phyloP scores from a whole-genome alignment of 2,888 invertebrate species.

The Pyrgus malvae region DNA sequence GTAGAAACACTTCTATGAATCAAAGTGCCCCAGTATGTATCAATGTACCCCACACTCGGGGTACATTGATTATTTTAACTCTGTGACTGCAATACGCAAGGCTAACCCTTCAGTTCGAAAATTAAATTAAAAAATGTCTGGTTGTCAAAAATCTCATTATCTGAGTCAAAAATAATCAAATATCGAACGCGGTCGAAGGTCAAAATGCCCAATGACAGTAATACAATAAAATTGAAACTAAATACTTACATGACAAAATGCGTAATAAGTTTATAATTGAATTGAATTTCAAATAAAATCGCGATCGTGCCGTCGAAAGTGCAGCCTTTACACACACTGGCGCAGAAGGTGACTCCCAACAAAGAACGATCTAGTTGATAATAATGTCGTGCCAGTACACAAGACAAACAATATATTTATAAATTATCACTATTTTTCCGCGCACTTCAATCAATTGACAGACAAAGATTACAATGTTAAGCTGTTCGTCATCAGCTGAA shows the following conservation, averaged over 20 bases:
- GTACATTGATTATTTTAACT: too few relatives aligned
- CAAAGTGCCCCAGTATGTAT: too few relatives aligned
- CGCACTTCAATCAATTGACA: slow-evolving; percentile 47
- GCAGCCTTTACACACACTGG: slow-evolving; percentile 81
- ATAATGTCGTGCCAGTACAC: slow-evolving; percentile 43
- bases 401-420: slow-evolving; percentile 44
- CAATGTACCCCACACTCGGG: too few relatives aligned
- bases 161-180: not conserved
- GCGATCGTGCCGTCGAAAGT: slow-evolving; percentile 58
- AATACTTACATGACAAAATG: slow-evolving; percentile 24
- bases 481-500: slow-evolving; percentile 48
- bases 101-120: too few relatives aligned
- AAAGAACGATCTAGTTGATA: slow-evolving; percentile 52
- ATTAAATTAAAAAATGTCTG: too few relatives aligned
- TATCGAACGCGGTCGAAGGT: not conserved
- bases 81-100: too few relatives aligned
- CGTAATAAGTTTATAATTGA: slow-evolving; percentile 23
- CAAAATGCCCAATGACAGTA: slow-evolving; percentile 1
- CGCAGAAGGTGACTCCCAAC: slow-evolving; percentile 75
- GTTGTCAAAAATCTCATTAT: not conserved
- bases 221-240: slow-evolving; percentile 17
- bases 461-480: slow-evolving; percentile 43
- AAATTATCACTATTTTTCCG: slow-evolving; percentile 46
- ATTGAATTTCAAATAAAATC: slow-evolving; percentile 23
- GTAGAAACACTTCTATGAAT: too few relatives aligned